phyloP scores from a whole-genome alignment of 2,797 vertebrate species.

The Eulemur coronatus region DNA sequence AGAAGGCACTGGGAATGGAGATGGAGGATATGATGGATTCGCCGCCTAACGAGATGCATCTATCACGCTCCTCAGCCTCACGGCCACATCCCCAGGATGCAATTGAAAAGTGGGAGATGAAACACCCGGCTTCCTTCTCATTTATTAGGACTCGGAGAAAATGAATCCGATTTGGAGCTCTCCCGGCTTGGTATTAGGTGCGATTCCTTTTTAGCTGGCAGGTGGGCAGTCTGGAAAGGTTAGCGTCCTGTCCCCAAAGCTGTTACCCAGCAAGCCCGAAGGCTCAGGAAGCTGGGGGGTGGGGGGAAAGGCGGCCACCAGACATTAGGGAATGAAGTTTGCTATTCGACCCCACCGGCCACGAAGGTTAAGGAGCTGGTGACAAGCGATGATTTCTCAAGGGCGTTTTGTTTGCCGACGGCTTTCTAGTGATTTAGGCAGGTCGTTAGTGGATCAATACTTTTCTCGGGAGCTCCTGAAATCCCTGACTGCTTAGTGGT shows the following conservation, averaged over 20 bases:
- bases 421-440: conserved; percentile 73
- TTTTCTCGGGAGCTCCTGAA: conserved; percentile 53
- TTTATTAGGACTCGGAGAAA: conserved; percentile 62
- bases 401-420: conserved; percentile 74
- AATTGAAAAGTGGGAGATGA: neutral
- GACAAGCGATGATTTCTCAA: conserved; percentile 76
- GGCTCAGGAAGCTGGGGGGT: neutral
- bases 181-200: neutral
- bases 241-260: neutral
- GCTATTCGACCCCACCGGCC: conserved; percentile 15
- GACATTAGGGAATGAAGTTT: conserved; percentile 66
- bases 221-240: conserved; percentile 2
- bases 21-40: neutral
- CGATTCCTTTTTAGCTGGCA: neutral
- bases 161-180: conserved; percentile 27
- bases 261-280: neutral
- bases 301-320: rapidly evolving
- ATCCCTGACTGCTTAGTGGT: conserved; percentile 33
- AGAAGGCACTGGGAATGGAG: neutral
- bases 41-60: neutral
- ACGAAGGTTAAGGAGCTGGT: conserved; percentile 64
- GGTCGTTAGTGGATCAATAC: conserved; percentile 70
- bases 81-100: neutral
- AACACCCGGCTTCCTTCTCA: conserved; percentile 25
- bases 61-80: neutral